These are phyloP conservation scores for Tetragonisca angustula DNA, from an alignment of 2,888 invertebrate species.

Conservation along the genomic window DNA sequence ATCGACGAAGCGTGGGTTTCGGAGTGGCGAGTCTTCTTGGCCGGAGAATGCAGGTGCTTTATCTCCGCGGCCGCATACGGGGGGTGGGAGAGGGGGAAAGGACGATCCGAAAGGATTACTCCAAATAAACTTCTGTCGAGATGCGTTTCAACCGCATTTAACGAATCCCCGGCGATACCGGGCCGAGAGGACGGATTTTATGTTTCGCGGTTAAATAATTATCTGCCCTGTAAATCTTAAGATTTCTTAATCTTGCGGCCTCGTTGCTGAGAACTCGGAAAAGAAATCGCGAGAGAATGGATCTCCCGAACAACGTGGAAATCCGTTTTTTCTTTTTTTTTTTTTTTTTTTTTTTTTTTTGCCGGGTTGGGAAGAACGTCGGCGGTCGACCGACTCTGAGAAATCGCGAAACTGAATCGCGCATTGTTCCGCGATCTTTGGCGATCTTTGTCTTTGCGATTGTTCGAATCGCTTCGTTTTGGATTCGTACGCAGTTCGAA, in stretches of 20 bases:
- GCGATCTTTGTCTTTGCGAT: not conserved
- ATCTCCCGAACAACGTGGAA: not conserved
- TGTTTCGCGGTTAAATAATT: slow-evolving; percentile 54
- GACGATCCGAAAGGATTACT: slow-evolving; percentile 62
- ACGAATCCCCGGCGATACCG: slow-evolving; percentile 51
- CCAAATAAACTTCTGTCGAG: slow-evolving; percentile 70
- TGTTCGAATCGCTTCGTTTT: not conserved
- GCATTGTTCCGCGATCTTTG: not conserved
- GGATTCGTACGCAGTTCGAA: no score
- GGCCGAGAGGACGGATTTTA: slow-evolving; percentile 50
- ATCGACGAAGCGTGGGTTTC: slow-evolving; percentile 79
- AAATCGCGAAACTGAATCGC: not conserved
- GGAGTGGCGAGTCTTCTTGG: slow-evolving; percentile 68
- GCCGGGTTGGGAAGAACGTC: not conserved
- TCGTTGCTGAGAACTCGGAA: not conserved
- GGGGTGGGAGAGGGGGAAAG: slow-evolving; percentile 6
- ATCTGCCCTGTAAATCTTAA: slow-evolving; percentile 60
- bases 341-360: no score
- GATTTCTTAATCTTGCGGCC: slow-evolving; percentile 54
- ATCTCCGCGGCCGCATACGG: slow-evolving; percentile 58
- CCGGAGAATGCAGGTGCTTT: slow-evolving; percentile 73
- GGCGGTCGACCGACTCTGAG: not conserved
- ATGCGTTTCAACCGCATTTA: slow-evolving; percentile 66
- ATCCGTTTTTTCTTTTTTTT: not conserved
- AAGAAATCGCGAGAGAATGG: not conserved